A percentile compares a stretch with the other conserved stretches of the same genome.
phyloP scores from a whole-genome alignment of 2,888 invertebrate species.

The Ommatoiulus sabulosus region DNA sequence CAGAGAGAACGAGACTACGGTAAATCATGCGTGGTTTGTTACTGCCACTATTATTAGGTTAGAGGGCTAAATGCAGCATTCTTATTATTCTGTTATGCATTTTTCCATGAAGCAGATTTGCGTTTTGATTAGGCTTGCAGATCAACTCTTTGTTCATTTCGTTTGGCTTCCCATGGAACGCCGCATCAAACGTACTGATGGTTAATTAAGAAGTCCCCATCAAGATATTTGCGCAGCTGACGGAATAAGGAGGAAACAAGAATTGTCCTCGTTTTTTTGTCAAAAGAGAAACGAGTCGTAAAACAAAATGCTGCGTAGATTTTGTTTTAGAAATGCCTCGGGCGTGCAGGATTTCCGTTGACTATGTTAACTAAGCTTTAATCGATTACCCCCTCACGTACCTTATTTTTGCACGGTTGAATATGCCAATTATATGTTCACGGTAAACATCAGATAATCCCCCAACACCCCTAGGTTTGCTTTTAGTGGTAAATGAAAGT shows the following conservation, averaged over 20 bases:
- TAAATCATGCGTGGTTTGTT: slow-evolving; percentile 28
- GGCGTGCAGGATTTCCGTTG: no score
- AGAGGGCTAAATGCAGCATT: background rate
- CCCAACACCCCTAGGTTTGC: no score
- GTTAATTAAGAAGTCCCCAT: background rate
- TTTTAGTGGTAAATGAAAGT: no score
- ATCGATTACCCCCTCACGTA: background rate
- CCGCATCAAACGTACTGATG: background rate
- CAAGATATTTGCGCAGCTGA: background rate
- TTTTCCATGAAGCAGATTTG: background rate
- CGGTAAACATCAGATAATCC: background rate
- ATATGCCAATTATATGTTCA: background rate
- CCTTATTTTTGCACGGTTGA: background rate
- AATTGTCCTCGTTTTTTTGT: background rate
- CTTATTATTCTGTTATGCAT: background rate
- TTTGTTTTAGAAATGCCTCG: no score
- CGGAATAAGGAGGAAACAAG: background rate
- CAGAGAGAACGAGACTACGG: background rate
- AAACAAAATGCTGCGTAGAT: no score
- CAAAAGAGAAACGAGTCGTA: no score
- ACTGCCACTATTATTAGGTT: slow-evolving; percentile 21
- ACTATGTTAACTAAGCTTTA: background rate
- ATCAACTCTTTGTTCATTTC: background rate
- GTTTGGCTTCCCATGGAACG: no score
- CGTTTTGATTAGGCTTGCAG: background rate